Conservation (phyloP, 2,888 invertebrate genomes). For the Cephus pygmeus region DNA sequence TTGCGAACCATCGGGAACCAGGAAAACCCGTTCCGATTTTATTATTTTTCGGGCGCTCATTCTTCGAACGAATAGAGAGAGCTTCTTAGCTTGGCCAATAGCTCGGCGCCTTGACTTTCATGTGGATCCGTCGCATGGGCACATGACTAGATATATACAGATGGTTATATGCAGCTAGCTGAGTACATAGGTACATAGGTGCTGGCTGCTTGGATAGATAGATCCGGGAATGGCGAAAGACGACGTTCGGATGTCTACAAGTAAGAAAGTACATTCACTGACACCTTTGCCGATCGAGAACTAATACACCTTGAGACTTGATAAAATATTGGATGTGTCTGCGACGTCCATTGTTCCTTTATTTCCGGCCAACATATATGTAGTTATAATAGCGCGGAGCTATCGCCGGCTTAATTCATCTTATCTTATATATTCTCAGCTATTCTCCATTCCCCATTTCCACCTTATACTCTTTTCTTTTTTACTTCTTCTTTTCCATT, state of each 20-base stretch:
- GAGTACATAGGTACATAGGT: constrained; percentile 22
- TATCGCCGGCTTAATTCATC: no score
- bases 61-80: constrained; percentile 20
- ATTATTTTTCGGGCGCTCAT: constrained; percentile 32
- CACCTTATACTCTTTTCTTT: background rate
- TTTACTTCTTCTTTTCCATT: constrained; percentile 4
- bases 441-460: background rate
- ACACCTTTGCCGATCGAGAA: constrained; percentile 13
- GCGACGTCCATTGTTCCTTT: constrained; percentile 38
- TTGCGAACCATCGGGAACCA: no score
- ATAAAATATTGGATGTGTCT: constrained; percentile 47
- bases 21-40: constrained; percentile 17
- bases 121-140: no score
- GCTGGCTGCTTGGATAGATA: constrained; percentile 1
- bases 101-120: no score
- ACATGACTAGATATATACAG: background rate
- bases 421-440: no score
- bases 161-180: constrained; percentile 10
- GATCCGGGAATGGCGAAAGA: constrained; percentile 11
- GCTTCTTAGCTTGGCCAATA: background rate
- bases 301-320: constrained; percentile 13
- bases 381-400: no score
- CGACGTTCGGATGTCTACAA: constrained; percentile 6
- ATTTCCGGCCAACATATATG: no score
- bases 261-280: constrained; percentile 14